Evolutionary conservation across 2,888 invertebrate species (phyloP).

Genomic region (Tetropium fuscum): DNA sequence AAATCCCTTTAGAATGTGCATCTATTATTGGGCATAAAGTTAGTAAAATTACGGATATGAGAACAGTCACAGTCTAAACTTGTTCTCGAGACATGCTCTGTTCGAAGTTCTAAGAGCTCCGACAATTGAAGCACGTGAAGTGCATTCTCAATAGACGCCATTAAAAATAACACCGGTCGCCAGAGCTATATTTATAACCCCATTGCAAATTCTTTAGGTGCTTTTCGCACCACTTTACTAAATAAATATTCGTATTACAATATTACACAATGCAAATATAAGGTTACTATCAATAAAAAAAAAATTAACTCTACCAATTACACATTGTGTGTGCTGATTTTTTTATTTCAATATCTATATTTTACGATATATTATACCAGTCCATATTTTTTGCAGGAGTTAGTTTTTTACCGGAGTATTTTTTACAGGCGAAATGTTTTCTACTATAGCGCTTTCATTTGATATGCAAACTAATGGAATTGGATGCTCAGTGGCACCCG

Average conservation of each 20-base stretch:
- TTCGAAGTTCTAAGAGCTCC: constrained; percentile 30
- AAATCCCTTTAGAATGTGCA: constrained; percentile 52
- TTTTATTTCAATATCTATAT: no score
- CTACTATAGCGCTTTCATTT: no score
- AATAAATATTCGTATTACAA: neutral
- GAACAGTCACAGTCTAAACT: constrained; percentile 23
- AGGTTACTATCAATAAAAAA: no score
- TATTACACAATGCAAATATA: no score
- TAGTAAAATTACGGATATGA: constrained; percentile 5
- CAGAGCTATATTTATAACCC: constrained; percentile 29
- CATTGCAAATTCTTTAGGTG: constrained; percentile 6
- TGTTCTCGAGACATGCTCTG: constrained; percentile 22
- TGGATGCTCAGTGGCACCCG: no score
- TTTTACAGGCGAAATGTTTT: no score
- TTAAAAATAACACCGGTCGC: constrained; percentile 43
- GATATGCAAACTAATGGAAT: no score
- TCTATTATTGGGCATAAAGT: constrained; percentile 25
- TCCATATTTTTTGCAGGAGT: no score
- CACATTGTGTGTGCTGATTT: no score
- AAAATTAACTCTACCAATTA: no score
- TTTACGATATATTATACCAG: no score
- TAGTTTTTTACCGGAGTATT: no score
- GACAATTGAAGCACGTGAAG: constrained; percentile 34
- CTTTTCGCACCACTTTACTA: neutral
- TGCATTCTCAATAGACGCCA: constrained; percentile 43